These are phyloP conservation scores for Sebastes glaucus DNA, from an alignment of 2,797 vertebrate genomes.

Conservation along the genomic window DNA sequence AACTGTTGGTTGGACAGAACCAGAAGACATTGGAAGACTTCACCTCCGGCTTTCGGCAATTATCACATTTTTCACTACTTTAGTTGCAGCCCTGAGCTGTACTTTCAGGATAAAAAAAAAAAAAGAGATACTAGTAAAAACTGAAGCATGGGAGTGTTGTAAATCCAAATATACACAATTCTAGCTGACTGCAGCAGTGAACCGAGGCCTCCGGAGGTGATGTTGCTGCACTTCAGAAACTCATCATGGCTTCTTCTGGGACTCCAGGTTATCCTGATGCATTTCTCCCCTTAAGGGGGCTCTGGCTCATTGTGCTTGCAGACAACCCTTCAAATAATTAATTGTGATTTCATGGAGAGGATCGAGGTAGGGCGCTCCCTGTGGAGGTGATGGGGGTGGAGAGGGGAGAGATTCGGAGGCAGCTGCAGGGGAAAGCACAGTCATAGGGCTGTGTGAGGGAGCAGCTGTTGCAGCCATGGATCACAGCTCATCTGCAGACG, in stretches of 20 bases:
- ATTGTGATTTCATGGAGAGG: conserved; percentile 58
- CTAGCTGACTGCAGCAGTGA: conserved; percentile 23
- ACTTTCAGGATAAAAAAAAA: not conserved
- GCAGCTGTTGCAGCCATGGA: conserved; percentile 74
- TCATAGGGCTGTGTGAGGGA: conserved; percentile 45
- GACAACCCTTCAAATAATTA: conserved; percentile 59
- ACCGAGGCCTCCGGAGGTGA: conserved; percentile 27
- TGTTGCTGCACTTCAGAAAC: conserved; percentile 23
- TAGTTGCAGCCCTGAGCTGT: not conserved
- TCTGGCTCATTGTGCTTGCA: conserved; percentile 38
- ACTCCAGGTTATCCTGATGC: conserved; percentile 27
- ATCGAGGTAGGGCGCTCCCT: conserved; percentile 51
- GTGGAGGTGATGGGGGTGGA: conserved; percentile 16
- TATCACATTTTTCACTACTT: not conserved
- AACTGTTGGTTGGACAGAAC: not conserved
- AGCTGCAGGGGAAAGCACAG: conserved; percentile 58
- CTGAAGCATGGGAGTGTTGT: not conserved
- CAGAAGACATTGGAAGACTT: not conserved
- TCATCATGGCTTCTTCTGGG: conserved; percentile 27
- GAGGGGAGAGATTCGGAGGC: conserved; percentile 1
- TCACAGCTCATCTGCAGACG: conserved; percentile 69
- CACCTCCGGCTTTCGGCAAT: not conserved
- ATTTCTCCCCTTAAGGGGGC: conserved; percentile 33
- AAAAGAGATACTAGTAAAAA: not conserved
- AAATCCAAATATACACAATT: conserved; percentile 16